phyloP scores from a whole-genome alignment of 2,888 invertebrate species.

The Drosophila nr. perissopoda region DNA sequence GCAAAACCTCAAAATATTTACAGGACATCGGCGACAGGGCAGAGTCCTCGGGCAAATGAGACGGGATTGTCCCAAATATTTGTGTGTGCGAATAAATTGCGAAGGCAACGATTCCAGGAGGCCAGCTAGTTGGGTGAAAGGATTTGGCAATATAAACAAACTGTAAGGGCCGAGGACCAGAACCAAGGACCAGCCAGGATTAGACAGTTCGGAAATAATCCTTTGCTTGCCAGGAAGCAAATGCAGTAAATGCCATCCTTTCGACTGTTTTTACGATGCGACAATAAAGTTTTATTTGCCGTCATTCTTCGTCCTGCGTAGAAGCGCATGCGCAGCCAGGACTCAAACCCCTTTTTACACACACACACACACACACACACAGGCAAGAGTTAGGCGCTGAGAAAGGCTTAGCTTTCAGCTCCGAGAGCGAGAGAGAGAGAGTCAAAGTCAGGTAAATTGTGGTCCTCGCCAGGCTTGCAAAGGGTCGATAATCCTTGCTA shows the following conservation, averaged over 20 bases:
- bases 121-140: slow-evolving; percentile 55
- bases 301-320: slow-evolving; percentile 58
- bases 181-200: slow-evolving; percentile 26
- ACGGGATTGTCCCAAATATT: slow-evolving; percentile 38
- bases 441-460: slow-evolving; percentile 63
- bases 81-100: slow-evolving; percentile 37
- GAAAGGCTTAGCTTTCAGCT: slow-evolving; percentile 75
- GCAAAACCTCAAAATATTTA: slow-evolving; percentile 80
- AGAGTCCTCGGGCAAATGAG: slow-evolving; percentile 21
- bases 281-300: slow-evolving; percentile 72
- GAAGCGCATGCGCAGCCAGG: slow-evolving; percentile 68
- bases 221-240: slow-evolving; percentile 79
- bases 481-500: slow-evolving; percentile 75
- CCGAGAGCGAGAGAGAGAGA: slow-evolving; percentile 6
- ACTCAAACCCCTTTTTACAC: slow-evolving; percentile 68
- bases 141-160: slow-evolving; percentile 67
- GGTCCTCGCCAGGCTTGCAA: neutral
- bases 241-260: slow-evolving; percentile 51
- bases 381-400: slow-evolving; percentile 67
- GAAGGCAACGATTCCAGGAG: slow-evolving; percentile 36
- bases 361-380: slow-evolving; percentile 36
- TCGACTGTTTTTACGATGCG: slow-evolving; percentile 56
- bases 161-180: neutral
- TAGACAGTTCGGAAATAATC: slow-evolving; percentile 76
- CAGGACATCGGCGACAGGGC: slow-evolving; percentile 38